These are phyloP conservation scores for Craterocephalus amniculus DNA, from an alignment of 2,797 vertebrate species.

Conservation along the genomic window DNA sequence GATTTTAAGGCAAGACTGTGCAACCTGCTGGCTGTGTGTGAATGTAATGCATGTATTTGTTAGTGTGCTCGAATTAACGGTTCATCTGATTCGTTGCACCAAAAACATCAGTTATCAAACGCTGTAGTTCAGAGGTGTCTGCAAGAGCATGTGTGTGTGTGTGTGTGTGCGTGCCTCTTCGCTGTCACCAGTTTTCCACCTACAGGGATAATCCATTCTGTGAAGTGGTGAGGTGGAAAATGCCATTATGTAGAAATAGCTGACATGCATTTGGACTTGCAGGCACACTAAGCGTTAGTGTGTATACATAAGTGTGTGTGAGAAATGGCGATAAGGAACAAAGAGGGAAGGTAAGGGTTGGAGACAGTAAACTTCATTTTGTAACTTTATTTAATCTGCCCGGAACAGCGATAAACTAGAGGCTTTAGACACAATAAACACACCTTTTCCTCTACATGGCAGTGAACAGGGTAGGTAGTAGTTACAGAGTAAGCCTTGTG, in stretches of 20 bases:
- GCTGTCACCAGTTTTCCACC: slow-evolving; percentile 72
- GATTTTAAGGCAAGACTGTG: slow-evolving; percentile 25
- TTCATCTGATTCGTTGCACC: slow-evolving; percentile 34
- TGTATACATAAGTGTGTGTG: slow-evolving; percentile 24
- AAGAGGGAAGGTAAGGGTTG: slow-evolving; percentile 33
- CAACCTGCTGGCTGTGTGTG: slow-evolving; percentile 12
- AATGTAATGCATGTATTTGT: slow-evolving; percentile 17
- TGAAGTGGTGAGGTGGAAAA: slow-evolving; percentile 80
- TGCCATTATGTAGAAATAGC: slow-evolving; percentile 78
- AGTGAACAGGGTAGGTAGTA: slow-evolving; percentile 16
- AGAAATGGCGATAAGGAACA: slow-evolving; percentile 45
- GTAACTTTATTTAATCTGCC: slow-evolving; percentile 72
- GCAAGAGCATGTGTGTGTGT: slow-evolving; percentile 16
- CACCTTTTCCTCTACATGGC: slow-evolving; percentile 21
- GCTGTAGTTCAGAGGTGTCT: slow-evolving; percentile 23
- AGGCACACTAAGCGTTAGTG: slow-evolving; percentile 45
- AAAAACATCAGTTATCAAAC: slow-evolving; percentile 39
- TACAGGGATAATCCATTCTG: slow-evolving; percentile 79
- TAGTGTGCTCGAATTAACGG: slow-evolving; percentile 22
- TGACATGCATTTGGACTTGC: slow-evolving; percentile 71
- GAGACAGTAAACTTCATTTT: slow-evolving; percentile 64
- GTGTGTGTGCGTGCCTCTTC: slow-evolving; percentile 31
- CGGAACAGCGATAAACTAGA: slow-evolving; percentile 55
- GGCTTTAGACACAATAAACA: slow-evolving; percentile 40
- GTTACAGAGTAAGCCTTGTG: slow-evolving; percentile 39